phyloP scores from a whole-genome alignment of 2,888 invertebrate species.

The Anorthoa munda region DNA sequence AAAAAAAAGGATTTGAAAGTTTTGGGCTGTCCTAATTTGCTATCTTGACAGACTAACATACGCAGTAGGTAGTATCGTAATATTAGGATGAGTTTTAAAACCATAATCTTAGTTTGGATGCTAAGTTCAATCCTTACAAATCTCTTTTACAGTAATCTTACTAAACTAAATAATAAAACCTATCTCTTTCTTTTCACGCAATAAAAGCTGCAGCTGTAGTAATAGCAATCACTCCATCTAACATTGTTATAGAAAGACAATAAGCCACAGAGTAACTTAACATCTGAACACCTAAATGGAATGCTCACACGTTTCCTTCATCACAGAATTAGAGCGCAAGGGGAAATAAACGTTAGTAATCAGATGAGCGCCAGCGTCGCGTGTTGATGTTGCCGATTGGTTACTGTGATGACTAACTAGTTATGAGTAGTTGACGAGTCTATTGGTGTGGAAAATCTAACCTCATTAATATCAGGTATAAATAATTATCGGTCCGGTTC shows the following conservation, averaged over 20 bases:
- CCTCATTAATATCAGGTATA: too few relatives aligned
- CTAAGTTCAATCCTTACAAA: neutral
- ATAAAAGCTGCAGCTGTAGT: conserved; percentile 10
- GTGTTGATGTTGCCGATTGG: conserved; percentile 42
- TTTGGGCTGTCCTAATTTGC: neutral
- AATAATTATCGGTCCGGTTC: too few relatives aligned
- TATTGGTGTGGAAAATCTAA: too few relatives aligned
- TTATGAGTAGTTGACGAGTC: too few relatives aligned
- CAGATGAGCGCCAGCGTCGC: conserved; percentile 39
- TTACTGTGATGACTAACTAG: neutral
- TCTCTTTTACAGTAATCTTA: neutral
- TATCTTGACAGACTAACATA: neutral
- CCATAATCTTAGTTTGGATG: too few relatives aligned
- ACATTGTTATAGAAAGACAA: conserved; percentile 1
- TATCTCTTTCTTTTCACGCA: neutral
- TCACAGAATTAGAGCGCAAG: conserved; percentile 40
- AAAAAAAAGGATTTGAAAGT: neutral
- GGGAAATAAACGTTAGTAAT: conserved; percentile 54
- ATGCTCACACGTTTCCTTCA: conserved; percentile 40
- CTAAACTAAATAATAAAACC: neutral
- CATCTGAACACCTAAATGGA: conserved; percentile 30
- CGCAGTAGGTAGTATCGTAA: neutral
- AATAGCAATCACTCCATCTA: too few relatives aligned
- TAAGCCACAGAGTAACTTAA: neutral
- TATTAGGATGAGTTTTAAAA: neutral